A percentile compares a stretch with the other conserved stretches of the same genome.
Evolutionary conservation across 2,113 vertebrate genomes (phyloP).

Genomic region (Aphyosemion australe): DNA sequence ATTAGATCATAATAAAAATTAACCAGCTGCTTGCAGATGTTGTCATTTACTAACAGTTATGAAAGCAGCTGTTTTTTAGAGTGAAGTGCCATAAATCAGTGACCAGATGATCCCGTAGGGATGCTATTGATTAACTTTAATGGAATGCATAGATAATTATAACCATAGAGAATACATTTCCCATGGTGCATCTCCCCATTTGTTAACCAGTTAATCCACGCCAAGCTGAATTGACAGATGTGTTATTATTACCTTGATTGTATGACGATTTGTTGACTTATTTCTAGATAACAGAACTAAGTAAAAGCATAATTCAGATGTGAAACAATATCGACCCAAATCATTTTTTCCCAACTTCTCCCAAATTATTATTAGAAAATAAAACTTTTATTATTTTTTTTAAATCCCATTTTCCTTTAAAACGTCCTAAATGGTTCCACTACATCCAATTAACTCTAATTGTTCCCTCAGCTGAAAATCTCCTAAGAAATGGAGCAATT

Average conservation of each 20-base stretch:
- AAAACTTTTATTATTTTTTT: no score
- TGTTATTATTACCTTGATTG: neutral
- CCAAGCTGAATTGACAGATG: constrained; percentile 10
- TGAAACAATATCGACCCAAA: no score
- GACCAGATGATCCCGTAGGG: constrained; percentile 42
- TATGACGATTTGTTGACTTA: no score
- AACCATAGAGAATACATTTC: constrained; percentile 53
- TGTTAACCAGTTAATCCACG: constrained; percentile 49
- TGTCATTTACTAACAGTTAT: no score
- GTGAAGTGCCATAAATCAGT: constrained; percentile 53
- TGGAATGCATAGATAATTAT: constrained; percentile 61
- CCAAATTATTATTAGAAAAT: no score
- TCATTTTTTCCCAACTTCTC: no score
- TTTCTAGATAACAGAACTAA: no score
- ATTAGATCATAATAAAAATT: no score
- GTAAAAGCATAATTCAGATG: no score
- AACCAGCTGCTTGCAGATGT: no score
- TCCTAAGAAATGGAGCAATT: constrained; percentile 80
- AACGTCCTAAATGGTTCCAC: constrained; percentile 51
- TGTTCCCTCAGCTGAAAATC: constrained; percentile 67
- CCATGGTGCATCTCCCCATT: constrained; percentile 46
- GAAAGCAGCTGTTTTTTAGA: constrained; percentile 31
- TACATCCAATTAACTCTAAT: constrained; percentile 74
- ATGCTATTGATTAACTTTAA: constrained; percentile 46
- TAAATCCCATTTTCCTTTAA: constrained; percentile 57